Evolutionary conservation across 2,113 vertebrate species (phyloP), one percentile per base, ranked within the genome.

Genomic region (Corythaixoides concolor): DNA sequence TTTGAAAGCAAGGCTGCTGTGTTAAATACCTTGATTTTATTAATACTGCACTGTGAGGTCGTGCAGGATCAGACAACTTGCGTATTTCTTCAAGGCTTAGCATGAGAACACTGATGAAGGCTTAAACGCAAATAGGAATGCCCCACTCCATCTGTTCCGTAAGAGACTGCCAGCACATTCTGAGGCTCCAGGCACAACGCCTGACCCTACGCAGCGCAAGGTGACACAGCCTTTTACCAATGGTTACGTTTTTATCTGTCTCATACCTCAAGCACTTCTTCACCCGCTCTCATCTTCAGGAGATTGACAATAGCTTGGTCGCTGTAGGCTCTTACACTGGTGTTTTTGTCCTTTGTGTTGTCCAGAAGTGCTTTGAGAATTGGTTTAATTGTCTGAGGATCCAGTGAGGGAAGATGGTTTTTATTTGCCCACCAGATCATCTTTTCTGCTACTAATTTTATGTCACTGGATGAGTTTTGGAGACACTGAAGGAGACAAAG

Each of bases 271-370:
- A 99, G 98, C 75, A 98, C 95, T 43, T 98, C 98, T 50, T 99
- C 99, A 24, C 99, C 98, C 53, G 98, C 98, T 89, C 99, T 98
- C 97, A 99, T 98, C 94, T 98, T 98, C 33, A 99, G 98, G 72
- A 99, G 98, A 90, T 98, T 99, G 94, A 99, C 98, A 5, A 99
- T 99, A 20, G 99, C 99, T 97, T 99, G 99, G 83, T 99, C 99
- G 0, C 99, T 99, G 97, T 99, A 99, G 68, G 99, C 99, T 84
- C 99, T 98, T 43, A 99, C 99, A 3, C 98, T 98, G 33, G 99
- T 99, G 98, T 99, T 99, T 97, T 99, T 99, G 96, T 99, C 99
- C 97, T 99, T 99, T 66, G 99, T 99, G 97, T 99, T 99, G 97
- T 99, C 99, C 80, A 99, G 98, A 92, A 99, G 99, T 11, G 98